These are phyloP conservation scores for Drosophila repleta DNA, from an alignment of 1,140 invertebrate species.

Conservation along the genomic window DNA sequence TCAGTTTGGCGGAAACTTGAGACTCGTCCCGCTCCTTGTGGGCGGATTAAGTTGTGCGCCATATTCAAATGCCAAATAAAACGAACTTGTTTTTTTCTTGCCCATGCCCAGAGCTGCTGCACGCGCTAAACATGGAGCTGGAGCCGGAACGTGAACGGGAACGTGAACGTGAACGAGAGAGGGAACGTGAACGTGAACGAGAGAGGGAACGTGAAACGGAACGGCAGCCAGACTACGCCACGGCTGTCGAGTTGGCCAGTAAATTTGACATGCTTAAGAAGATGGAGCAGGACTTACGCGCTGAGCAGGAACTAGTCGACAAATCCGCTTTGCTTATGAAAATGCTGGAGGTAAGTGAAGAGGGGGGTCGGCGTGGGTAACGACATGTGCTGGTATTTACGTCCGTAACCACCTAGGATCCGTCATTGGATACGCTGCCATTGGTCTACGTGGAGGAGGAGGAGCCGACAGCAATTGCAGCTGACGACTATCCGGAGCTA, in stretches of 20 bases:
- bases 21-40: slow-evolving; percentile 22
- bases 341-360: slow-evolving; percentile 74
- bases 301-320: slow-evolving; percentile 80
- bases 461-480: slow-evolving; percentile 30
- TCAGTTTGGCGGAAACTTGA: slow-evolving; percentile 53
- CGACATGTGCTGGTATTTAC: not conserved
- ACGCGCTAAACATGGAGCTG: slow-evolving; percentile 63
- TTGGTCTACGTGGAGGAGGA: slow-evolving; percentile 84
- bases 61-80: slow-evolving; percentile 60
- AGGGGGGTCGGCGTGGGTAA: not conserved
- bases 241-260: slow-evolving; percentile 66
- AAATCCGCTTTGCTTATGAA: slow-evolving; percentile 83
- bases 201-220: slow-evolving; percentile 25
- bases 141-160: slow-evolving; percentile 28
- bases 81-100: slow-evolving; percentile 11
- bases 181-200: slow-evolving; percentile 26
- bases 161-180: slow-evolving; percentile 17
- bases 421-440: slow-evolving; percentile 78
- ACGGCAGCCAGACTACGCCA: slow-evolving; percentile 55
- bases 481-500: slow-evolving; percentile 60
- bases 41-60: slow-evolving; percentile 53
- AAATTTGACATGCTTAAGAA: slow-evolving; percentile 76
- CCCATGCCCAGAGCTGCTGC: slow-evolving; percentile 63
- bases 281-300: slow-evolving; percentile 76
- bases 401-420: slow-evolving; percentile 53